Base-by-base conservation (phyloP, 2,113 vertebrate species). In the Nyctereutes procyonoides region DNA sequence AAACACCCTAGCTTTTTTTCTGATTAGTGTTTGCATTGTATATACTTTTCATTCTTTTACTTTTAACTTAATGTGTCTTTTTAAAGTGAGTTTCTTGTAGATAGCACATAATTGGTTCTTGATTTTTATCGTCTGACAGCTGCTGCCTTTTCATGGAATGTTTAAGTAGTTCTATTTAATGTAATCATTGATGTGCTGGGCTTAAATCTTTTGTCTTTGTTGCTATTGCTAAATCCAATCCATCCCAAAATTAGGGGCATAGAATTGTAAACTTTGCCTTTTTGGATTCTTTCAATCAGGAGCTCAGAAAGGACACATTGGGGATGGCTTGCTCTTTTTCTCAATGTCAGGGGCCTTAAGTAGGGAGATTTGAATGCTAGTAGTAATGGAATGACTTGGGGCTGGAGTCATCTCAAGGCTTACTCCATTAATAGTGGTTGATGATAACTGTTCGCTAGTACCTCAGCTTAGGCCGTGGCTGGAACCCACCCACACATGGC, bases 201-300 rank as follows among this genome's bases (percentile, higher is more conserved):
- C 88, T 94, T 60, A 87, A 94, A 82, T 88, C 17, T 87, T 87
- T 91, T 88, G n/a, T 48, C 88, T n/a, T n/a, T 71, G n/a, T 55
- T 88, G n/a, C 51, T 83, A 1, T 96, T 88, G 38, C 28, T 53
- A 69, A 69, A 32, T 95, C 53, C 11, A 55, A 83, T 32, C 51
- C 76, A 67, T 60, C 32, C 51, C 67, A 91, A 90, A 73, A 67
- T 82, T 87, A 82, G 67, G 76, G 4, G 32, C 14, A 87, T 91
- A 65, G 82, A 87, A 85, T 51, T 28, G 20, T 81, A 26, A 76
- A 58, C 92, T 69, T 84, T 77, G 13, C 43, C 16, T 30, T 69
- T 92, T 69, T 76, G 38, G 32, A 82, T 88, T 77, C 53, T 77
- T 12, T 62, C 30, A 51, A 28, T 65, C 73, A 87, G 67, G 32